phyloP scores from a whole-genome alignment of 2,113 vertebrate genomes.

The Corynorhinus townsendii region DNA sequence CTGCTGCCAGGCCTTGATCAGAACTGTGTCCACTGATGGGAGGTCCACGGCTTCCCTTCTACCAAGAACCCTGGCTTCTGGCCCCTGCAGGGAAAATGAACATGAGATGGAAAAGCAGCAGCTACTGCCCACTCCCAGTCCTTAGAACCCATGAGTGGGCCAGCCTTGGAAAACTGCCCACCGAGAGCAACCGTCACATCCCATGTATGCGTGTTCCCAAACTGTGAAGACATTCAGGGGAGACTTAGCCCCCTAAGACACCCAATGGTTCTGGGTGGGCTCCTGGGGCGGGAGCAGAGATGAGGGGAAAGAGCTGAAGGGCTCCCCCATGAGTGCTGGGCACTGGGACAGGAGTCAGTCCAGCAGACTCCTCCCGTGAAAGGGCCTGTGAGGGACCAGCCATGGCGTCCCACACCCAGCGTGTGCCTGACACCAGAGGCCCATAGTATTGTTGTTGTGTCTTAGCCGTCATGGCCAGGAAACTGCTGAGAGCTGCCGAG shows the following conservation, averaged over 20 bases:
- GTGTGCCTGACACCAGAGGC: neutral
- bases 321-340: no score
- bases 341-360: rapidly evolving
- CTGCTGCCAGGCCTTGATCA: neutral
- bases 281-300: neutral
- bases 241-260: rapidly evolving
- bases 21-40: rapidly evolving
- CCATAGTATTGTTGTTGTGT: rapidly evolving
- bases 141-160: neutral
- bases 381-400: neutral
- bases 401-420: rapidly evolving
- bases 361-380: rapidly evolving
- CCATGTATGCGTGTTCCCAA: rapidly evolving
- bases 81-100: neutral
- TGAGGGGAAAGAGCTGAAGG: rapidly evolving
- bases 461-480: neutral
- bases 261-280: neutral
- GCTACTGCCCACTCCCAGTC: rapidly evolving
- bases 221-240: rapidly evolving
- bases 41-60: neutral
- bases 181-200: rapidly evolving
- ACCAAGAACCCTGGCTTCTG: neutral
- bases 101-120: neutral
- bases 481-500: neutral
- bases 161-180: neutral